Conservation (phyloP, 2,888 invertebrate genomes). For the Drosophila stalkeri region DNA sequence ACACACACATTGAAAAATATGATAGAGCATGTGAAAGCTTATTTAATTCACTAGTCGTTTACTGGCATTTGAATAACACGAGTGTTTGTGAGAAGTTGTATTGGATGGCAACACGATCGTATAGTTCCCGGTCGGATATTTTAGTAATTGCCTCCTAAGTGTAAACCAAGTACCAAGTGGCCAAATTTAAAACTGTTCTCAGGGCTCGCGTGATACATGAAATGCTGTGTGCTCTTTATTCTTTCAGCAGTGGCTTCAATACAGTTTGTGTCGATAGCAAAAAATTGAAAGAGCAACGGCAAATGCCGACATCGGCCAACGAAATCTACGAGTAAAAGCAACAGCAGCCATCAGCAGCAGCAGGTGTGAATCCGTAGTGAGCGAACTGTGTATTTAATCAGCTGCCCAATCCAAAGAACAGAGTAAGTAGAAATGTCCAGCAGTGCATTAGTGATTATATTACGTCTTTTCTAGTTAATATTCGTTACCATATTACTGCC, state of each 20-base stretch:
- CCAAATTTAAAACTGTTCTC: neutral
- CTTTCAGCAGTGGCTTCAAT: neutral
- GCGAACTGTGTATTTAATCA: constrained; percentile 5
- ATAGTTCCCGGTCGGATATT: constrained; percentile 15
- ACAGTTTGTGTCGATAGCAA: neutral
- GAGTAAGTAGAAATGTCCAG: constrained; percentile 27
- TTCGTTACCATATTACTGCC: neutral
- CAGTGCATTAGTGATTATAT: neutral
- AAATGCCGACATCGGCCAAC: constrained; percentile 9
- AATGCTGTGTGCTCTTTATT: neutral
- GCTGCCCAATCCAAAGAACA: constrained; percentile 2
- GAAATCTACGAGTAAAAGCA: constrained; percentile 4
- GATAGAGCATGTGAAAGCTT: constrained; percentile 37
- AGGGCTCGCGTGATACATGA: neutral
- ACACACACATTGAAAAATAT: constrained; percentile 39
- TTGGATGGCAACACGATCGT: constrained; percentile 14
- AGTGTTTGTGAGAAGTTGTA: constrained; percentile 24
- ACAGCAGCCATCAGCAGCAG: neutral
- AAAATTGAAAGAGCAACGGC: constrained; percentile 11
- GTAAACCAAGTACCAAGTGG: constrained; percentile 9
- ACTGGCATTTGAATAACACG: constrained; percentile 39
- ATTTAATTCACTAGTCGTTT: constrained; percentile 44
- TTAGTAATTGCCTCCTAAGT: constrained; percentile 29
- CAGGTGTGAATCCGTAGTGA: neutral
- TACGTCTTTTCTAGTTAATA: constrained; percentile 12